phyloP scores from a whole-genome alignment of 2,113 vertebrate species.

The Aspidoscelis tigris region DNA sequence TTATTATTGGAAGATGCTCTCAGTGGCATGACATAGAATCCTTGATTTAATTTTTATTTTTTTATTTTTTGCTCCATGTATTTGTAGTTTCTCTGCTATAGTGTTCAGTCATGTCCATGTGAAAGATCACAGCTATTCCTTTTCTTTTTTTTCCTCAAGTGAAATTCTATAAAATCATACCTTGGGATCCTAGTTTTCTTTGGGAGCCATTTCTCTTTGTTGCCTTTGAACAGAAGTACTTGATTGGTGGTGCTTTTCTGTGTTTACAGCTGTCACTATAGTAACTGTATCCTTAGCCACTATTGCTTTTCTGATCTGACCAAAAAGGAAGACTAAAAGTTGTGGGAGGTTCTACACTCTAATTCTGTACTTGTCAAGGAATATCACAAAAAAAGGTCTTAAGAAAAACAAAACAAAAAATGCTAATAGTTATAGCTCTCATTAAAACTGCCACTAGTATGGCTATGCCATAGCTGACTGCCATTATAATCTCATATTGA shows the following conservation, averaged over 20 bases:
- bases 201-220: conserved; percentile 12
- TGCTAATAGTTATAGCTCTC: no score
- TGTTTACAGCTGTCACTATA: conserved; percentile 66
- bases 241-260: neutral
- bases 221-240: neutral
- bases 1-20: neutral
- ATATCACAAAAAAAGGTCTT: neutral
- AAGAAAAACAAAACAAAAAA: neutral
- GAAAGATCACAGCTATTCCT: neutral
- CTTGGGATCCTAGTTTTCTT: conserved; percentile 33
- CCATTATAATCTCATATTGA: no score
- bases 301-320: conserved; percentile 51
- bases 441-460: neutral
- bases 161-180: neutral
- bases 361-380: neutral
- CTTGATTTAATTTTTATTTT: neutral
- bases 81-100: neutral
- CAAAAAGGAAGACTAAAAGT: conserved; percentile 31
- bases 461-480: neutral
- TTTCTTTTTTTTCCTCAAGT: neutral
- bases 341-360: neutral
- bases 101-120: neutral
- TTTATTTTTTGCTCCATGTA: neutral
- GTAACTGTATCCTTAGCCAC: conserved; percentile 68
- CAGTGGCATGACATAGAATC: neutral